Percentiles rank a stretch among this genome's conserved stretches.
Conservation (phyloP, 2,888 invertebrate genomes). For the Caenorhabditis virilis region DNA sequence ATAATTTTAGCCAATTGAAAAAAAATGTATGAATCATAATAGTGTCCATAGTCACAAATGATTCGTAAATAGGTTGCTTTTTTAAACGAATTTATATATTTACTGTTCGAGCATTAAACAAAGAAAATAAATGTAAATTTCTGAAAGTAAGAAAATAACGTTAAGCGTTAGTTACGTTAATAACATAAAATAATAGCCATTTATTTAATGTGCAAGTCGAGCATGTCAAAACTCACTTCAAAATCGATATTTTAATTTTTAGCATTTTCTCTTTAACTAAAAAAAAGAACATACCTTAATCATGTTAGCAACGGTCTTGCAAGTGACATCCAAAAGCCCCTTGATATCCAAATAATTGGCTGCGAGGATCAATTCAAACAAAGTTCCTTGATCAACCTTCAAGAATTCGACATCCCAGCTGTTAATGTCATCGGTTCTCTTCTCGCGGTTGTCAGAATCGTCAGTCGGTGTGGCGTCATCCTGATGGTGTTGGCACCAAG, state of each 20-base stretch:
- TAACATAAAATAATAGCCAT: background rate
- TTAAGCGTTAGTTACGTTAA: background rate
- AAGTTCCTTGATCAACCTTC: slow-evolving; percentile 94
- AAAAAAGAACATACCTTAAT: slow-evolving; percentile 69
- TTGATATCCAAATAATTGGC: slow-evolving; percentile 55
- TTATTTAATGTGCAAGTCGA: background rate
- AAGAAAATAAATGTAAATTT: too few species aligned
- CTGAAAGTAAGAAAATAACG: too few species aligned
- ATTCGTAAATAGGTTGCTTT: too few species aligned
- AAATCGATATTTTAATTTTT: background rate
- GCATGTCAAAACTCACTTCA: background rate
- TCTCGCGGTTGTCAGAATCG: slow-evolving; percentile 95
- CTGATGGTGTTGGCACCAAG: slow-evolving; percentile 74
- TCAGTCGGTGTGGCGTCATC: slow-evolving; percentile 83
- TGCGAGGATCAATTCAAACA: slow-evolving; percentile 87
- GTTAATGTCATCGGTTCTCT: slow-evolving; percentile 96
- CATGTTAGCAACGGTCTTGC: slow-evolving; percentile 79
- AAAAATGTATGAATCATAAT: too few species aligned
- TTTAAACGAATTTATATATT: too few species aligned
- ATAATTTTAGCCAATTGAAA: background rate
- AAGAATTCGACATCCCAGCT: slow-evolving; percentile 99
- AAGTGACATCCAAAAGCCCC: slow-evolving; percentile 87
- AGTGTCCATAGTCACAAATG: too few species aligned
- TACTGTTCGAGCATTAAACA: too few species aligned
- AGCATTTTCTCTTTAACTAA: background rate